Evolutionary conservation across 2,888 invertebrate genomes (phyloP).

Genomic region (Orthonychiurus folsomi): DNA sequence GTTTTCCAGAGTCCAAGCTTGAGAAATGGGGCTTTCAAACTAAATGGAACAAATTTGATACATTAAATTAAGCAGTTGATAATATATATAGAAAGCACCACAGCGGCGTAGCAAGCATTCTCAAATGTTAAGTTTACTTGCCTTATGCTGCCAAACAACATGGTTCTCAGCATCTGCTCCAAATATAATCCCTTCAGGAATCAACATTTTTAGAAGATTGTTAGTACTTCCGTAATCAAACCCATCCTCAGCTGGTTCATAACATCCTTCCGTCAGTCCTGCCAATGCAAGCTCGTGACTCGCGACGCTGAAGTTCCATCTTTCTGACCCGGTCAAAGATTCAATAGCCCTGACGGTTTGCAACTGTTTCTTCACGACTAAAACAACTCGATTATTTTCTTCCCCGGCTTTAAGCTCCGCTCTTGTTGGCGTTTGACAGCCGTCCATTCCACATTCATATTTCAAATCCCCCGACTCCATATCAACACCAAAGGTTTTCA

Average conservation of each 20-base stretch:
- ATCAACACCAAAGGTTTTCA: constrained; percentile 76
- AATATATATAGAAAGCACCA: too few species aligned
- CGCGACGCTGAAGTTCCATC: constrained; percentile 95
- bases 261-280: constrained; percentile 34
- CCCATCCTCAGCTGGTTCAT: constrained; percentile 20
- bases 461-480: constrained; percentile 59
- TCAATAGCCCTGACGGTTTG: constrained; percentile 86
- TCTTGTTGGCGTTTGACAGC: constrained; percentile 61
- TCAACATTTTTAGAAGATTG: constrained; percentile 49
- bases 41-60: constrained; percentile 42
- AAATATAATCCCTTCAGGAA: constrained; percentile 64
- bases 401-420: constrained; percentile 41
- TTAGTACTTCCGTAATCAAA: neutral
- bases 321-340: constrained; percentile 72
- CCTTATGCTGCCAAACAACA: constrained; percentile 68
- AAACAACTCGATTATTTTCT: constrained; percentile 48
- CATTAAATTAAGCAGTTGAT: neutral
- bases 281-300: constrained; percentile 61
- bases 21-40: constrained; percentile 75
- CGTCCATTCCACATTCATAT: constrained; percentile 67
- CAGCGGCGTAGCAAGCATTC: neutral
- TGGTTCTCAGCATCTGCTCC: constrained; percentile 52
- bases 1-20: constrained; percentile 70
- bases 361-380: constrained; percentile 71
- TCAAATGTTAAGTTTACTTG: too few species aligned